Conservation (phyloP, 2,797 vertebrate species). For the Danio aesculapii region DNA sequence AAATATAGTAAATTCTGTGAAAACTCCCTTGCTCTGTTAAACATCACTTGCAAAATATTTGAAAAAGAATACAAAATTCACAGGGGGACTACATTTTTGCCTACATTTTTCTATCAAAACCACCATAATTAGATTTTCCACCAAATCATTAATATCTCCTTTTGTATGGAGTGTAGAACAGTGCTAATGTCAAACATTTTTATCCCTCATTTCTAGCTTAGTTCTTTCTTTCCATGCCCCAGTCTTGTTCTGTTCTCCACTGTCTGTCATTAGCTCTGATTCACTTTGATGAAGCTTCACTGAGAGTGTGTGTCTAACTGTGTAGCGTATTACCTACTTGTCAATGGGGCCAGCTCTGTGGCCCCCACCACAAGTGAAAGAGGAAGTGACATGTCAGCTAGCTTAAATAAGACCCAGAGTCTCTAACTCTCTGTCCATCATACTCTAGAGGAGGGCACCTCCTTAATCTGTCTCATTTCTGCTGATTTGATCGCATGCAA, state of each 20-base stretch:
- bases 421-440: constrained; percentile 69
- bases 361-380: constrained; percentile 68
- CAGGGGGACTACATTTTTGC: no score
- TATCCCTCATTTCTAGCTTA: constrained; percentile 22
- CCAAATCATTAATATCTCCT: not conserved
- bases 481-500: constrained; percentile 83
- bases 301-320: constrained; percentile 43
- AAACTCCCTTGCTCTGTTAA: no score
- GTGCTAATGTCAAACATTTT: constrained; percentile 16
- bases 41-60: no score
- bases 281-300: constrained; percentile 74
- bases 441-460: constrained; percentile 54
- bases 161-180: not conserved
- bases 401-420: constrained; percentile 70
- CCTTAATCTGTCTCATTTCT: constrained; percentile 78
- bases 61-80: no score
- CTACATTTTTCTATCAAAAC: no score
- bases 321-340: constrained; percentile 21
- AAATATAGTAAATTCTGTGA: no score
- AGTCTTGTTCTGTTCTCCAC: constrained; percentile 19
- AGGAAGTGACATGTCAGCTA: constrained; percentile 78
- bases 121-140: not conserved
- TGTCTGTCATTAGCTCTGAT: constrained; percentile 68
- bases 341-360: constrained; percentile 31
- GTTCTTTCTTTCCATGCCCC: constrained; percentile 46